Percentiles rank a stretch among this genome's conserved stretches.
phyloP scores from a whole-genome alignment of 2,113 vertebrate species.

The Coturnix japonica region DNA sequence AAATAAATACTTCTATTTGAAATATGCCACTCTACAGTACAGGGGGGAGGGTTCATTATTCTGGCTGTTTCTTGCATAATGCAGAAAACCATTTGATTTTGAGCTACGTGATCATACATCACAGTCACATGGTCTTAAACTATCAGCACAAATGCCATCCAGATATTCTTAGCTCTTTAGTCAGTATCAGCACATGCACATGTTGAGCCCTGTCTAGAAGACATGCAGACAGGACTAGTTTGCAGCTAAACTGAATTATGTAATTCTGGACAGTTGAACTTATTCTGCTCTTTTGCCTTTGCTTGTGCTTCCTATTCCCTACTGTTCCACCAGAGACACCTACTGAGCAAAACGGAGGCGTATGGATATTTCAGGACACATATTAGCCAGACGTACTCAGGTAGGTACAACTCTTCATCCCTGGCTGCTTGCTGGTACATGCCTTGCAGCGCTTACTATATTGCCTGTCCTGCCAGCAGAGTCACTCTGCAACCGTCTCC shows the following conservation, averaged over 20 bases:
- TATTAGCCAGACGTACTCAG: background rate
- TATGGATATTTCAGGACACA: background rate
- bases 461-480: background rate
- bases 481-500: background rate
- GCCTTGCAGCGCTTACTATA: background rate
- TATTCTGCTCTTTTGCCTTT: background rate
- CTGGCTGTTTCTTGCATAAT: background rate
- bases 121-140: background rate
- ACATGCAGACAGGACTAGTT: background rate
- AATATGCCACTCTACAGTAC: background rate
- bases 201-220: background rate
- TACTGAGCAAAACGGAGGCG: background rate
- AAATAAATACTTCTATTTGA: background rate
- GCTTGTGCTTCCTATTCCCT: background rate
- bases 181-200: background rate
- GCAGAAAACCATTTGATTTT: background rate
- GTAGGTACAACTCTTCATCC: accelerated
- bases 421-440: background rate
- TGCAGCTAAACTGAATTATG: background rate
- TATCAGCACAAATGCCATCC: background rate
- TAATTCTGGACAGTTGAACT: background rate
- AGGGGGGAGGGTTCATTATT: background rate
- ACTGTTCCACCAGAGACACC: background rate
- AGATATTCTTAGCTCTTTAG: background rate
- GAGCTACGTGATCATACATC: background rate